Base-by-base conservation (phyloP, 2,113 vertebrate genomes). In the Bombycilla garrulus region DNA sequence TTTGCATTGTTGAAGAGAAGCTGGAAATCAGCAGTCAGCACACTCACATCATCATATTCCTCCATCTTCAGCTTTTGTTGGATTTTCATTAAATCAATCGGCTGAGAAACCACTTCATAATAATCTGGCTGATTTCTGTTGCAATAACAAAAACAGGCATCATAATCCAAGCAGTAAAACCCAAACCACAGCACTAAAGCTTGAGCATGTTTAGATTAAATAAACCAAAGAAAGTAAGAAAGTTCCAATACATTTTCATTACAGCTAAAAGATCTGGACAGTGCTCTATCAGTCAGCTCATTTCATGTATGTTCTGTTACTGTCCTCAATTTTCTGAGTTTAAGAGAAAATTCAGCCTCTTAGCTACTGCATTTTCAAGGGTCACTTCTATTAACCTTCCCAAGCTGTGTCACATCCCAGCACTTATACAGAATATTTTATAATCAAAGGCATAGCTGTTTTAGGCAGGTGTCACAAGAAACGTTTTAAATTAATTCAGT, bases 61-160 rank as follows among this genome's bases (percentile, higher is more conserved):
- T 99, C 99, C 99, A 99, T 99, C 98, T 99, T 99, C 70, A 99
- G 97, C 95, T 99, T 99, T 94, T 99, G 99, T 71, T 99, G 99
- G 92, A 99, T 99, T 96, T 99, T 99, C 99, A 99, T 99, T 98
- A 99, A 98, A 97, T 99, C 99, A 62, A 99, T 99, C 31, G 99
- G 99, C 97, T 99, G 99, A 79, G 99, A 99, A 96, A 99, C 99
- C 80, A 99, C 99, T 53, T 99, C 99, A 95, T 99, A 99, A 96
- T 99, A 99, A 96, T 99, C 99, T 26, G 99, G 99, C 70, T 99
- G 99, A 97, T 99, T 99, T 97, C 99, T 99, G 97, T 97, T 81
- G 67, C 45, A 95, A 93, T 71, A 82, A 79, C 51, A 95, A 90
- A 95, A 80, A 25, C 13, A 80, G 70, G 12, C n/a, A 92, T 89